Evolutionary conservation across 2,888 invertebrate genomes (phyloP), one percentile per base, ranked within the genome.

Genomic region (Napeogenes inachia): DNA sequence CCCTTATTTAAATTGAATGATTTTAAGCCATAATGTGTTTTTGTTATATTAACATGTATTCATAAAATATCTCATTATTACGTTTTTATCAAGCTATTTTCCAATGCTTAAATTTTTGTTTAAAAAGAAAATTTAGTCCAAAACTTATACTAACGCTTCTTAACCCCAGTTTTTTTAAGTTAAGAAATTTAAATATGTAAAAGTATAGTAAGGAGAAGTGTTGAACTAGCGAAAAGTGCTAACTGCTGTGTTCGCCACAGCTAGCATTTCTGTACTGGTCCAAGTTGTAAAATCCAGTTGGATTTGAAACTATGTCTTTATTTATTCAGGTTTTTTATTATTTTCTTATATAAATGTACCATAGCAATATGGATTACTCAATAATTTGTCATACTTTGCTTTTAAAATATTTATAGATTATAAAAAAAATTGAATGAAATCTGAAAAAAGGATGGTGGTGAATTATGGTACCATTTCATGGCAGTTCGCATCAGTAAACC

Each of bases 181-280:
- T 75, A 73, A 74, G 73, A 74, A 74, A 77, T 79, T 81, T 77
- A 81, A 81, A 81, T 80, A 81, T 81, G 76, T 79, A 76, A 75
- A 73, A 74, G 75, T 75, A 74, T 74, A 70, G 73, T 74, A 72
- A 73, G 63, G 67, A 70, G 71, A 66, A 73, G 70, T 72, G 64
- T 67, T 59, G 65, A 67, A 76, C 73, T 74, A 71, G 70, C 66
- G 69, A 73, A 72, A 74, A 78, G 75, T 75, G 77, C 73, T 75
- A 76, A 77, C 78, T 75, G 70, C 75, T 73, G 71, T 73, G 76
- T 75, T 75, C 74, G 70, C 74, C 69, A 69, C 73, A 70, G 66
- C 73, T 69, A 72, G 71, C 70, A 67, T 71, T 64, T 67, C 61
- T 58, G 59, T 38, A 42, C 45, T 64, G 68, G 68, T 45, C 4